phyloP scores from a whole-genome alignment of 2,797 vertebrate genomes.

The Avahi laniger region DNA sequence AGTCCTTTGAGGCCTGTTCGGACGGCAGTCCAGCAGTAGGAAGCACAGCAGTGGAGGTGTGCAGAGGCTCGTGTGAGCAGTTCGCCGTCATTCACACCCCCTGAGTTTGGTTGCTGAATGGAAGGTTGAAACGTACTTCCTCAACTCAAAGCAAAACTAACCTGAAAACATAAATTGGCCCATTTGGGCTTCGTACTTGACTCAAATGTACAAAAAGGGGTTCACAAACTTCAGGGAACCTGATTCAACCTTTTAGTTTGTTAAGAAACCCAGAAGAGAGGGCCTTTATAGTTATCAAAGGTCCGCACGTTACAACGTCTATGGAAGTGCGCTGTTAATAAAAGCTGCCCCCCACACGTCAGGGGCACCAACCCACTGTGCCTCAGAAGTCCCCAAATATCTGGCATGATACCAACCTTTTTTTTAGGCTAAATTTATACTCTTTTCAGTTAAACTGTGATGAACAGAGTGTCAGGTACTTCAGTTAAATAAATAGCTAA shows the following conservation, averaged over 20 bases:
- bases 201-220: conserved; percentile 67
- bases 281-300: conserved; percentile 66
- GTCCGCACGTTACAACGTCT: conserved; percentile 37
- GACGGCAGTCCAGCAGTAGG: conserved; percentile 68
- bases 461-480: background rate
- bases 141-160: conserved; percentile 68
- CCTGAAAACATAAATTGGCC: conserved; percentile 75
- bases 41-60: conserved; percentile 60
- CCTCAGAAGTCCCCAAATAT: conserved; percentile 72
- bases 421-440: conserved; percentile 57
- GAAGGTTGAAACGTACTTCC: conserved; percentile 64
- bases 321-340: conserved; percentile 65
- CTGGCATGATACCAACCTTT: conserved; percentile 18
- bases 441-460: conserved; percentile 36
- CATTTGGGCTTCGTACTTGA: conserved; percentile 75
- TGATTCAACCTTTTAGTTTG: conserved; percentile 65
- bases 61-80: conserved; percentile 32
- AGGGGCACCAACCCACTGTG: conserved; percentile 66
- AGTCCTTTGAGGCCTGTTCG: conserved; percentile 66
- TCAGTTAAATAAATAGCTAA: conserved; percentile 47
- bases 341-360: conserved; percentile 49
- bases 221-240: conserved; percentile 72
- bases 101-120: conserved; percentile 63
- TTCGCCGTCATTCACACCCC: conserved; percentile 60
- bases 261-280: conserved; percentile 63